Evolutionary conservation across 2,888 invertebrate genomes (phyloP).

Genomic region (Ecliptopera silaceata): DNA sequence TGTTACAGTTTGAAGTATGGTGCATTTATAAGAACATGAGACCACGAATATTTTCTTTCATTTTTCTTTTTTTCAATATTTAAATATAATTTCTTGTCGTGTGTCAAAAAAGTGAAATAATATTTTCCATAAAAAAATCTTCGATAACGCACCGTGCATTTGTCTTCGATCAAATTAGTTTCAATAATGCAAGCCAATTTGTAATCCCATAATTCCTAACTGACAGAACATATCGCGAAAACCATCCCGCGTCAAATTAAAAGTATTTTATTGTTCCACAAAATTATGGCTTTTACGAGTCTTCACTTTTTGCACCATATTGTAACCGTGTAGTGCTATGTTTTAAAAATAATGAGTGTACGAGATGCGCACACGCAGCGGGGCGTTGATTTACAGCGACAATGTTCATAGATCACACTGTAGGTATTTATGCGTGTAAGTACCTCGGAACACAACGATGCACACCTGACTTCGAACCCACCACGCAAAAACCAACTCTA

Average conservation of each 20-base stretch:
- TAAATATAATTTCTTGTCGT: no score
- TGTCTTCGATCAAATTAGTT: not conserved
- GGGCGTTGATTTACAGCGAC: conserved; percentile 57
- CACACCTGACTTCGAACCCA: conserved; percentile 4
- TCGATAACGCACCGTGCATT: not conserved
- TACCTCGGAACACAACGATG: conserved; percentile 38
- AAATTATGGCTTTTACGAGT: conserved; percentile 26
- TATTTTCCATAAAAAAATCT: no score
- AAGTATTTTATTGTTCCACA: conserved; percentile 21
- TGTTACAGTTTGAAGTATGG: no score
- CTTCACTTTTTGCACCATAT: conserved; percentile 60
- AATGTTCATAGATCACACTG: conserved; percentile 58
- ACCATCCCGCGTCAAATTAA: conserved; percentile 19
- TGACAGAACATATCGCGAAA: not conserved
- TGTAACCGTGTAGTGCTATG: conserved; percentile 56
- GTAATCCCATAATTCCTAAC: not conserved
- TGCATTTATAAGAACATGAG: no score
- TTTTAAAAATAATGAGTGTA: conserved; percentile 65
- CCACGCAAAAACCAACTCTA: conserved; percentile 12
- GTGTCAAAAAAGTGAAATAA: no score
- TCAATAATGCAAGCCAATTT: conserved; percentile 1
- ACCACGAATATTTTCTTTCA: no score
- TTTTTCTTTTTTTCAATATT: no score
- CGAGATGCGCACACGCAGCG: conserved; percentile 51
- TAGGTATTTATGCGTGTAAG: conserved; percentile 49